A percentile compares a stretch with the other conserved stretches of the same genome.
Evolutionary conservation across 1,140 invertebrate genomes (phyloP).

Genomic region (Odontomachus brunneus): DNA sequence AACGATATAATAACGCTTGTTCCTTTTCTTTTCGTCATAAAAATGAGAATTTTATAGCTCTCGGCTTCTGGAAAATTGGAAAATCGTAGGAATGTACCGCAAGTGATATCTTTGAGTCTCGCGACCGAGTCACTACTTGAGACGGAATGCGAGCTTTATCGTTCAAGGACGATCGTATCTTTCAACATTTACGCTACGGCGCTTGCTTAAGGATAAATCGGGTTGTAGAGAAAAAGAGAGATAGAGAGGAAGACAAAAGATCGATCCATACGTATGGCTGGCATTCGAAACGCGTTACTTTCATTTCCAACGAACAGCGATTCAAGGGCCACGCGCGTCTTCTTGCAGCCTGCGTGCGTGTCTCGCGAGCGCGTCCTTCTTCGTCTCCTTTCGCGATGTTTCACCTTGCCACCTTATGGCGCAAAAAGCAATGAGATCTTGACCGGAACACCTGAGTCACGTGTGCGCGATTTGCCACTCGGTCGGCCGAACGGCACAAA

Average conservation of each 20-base stretch:
- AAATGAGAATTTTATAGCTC: background rate
- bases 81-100: background rate
- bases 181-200: constrained; percentile 62
- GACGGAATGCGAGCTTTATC: constrained; percentile 76
- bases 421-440: constrained; percentile 43
- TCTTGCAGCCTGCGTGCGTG: constrained; percentile 21
- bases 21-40: background rate
- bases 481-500: background rate
- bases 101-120: background rate
- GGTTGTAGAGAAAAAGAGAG: constrained; percentile 38
- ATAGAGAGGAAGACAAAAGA: constrained; percentile 42
- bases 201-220: constrained; percentile 71
- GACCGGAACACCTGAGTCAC: constrained; percentile 56
- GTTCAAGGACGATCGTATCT: constrained; percentile 74
- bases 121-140: constrained; percentile 10
- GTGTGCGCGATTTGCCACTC: constrained; percentile 44
- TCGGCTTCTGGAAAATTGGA: constrained; percentile 12
- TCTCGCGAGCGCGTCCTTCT: constrained; percentile 31
- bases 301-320: constrained; percentile 71
- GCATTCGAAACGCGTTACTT: constrained; percentile 73
- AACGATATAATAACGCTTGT: background rate
- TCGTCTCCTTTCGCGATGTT: constrained; percentile 48
- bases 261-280: constrained; percentile 44
- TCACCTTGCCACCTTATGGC: constrained; percentile 40
- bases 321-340: constrained; percentile 69